These are phyloP conservation scores for Myxocyprinus asiaticus DNA, from an alignment of 2,113 vertebrate species.

Conservation along the genomic window DNA sequence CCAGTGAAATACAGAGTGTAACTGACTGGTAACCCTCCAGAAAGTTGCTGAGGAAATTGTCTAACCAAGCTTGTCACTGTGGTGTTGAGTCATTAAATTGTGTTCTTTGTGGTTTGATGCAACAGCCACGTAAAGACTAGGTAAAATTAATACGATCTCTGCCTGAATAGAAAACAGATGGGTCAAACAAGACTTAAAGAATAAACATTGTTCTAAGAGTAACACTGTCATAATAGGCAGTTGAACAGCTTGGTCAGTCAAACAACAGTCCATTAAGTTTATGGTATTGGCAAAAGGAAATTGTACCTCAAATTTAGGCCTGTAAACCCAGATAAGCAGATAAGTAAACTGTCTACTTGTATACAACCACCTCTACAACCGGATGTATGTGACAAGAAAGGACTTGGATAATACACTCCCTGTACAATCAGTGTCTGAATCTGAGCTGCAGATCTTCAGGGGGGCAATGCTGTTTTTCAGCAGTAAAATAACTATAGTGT, in stretches of 20 bases:
- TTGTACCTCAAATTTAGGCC: not conserved
- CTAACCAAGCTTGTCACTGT: not conserved
- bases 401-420: no score
- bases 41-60: slow-evolving; percentile 1
- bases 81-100: slow-evolving; percentile 11
- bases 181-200: not conserved
- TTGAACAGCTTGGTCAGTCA: not conserved
- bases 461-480: not conserved
- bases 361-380: not conserved
- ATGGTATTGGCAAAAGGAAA: not conserved
- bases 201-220: not conserved
- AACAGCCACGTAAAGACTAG: not conserved
- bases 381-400: no score
- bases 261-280: not conserved
- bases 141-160: slow-evolving; percentile 10
- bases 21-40: not conserved
- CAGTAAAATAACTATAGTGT: not conserved
- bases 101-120: slow-evolving; percentile 13
- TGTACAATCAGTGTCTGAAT: no score
- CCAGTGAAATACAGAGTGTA: not conserved
- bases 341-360: not conserved
- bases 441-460: no score
- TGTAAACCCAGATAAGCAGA: not conserved
- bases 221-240: not conserved
- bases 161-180: slow-evolving; percentile 36